Evolutionary conservation across 2,888 invertebrate genomes (phyloP).

Genomic region (Rhimphoctona megacephalus): DNA sequence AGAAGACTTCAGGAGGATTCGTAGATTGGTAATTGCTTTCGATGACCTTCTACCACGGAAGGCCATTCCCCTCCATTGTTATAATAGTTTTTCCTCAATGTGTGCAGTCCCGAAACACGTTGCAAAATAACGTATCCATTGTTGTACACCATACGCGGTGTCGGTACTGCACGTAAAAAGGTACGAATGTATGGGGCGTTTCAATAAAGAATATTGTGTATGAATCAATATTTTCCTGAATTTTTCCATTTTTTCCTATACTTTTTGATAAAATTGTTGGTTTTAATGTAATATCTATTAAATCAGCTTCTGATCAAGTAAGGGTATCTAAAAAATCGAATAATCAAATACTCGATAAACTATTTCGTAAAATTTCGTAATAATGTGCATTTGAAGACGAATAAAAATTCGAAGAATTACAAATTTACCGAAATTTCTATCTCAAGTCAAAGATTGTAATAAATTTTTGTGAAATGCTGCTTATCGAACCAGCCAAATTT

Average conservation of each 20-base stretch:
- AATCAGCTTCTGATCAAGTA: background rate
- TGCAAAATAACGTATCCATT: conserved; percentile 60
- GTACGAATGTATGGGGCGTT: background rate
- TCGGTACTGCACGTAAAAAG: conserved; percentile 37
- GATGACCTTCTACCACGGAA: conserved; percentile 61
- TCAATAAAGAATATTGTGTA: background rate
- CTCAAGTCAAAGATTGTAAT: background rate
- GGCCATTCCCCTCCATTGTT: conserved; percentile 65
- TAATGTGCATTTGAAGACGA: too few relatives aligned
- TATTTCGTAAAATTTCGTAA: too few relatives aligned
- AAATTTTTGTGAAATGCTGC: background rate
- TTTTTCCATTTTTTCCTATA: background rate
- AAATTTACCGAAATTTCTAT: background rate
- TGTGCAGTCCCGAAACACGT: conserved; percentile 40
- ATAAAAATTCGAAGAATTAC: background rate
- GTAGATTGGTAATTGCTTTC: conserved; percentile 39
- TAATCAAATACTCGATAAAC: too few relatives aligned
- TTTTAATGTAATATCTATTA: background rate
- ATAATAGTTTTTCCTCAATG: conserved; percentile 25
- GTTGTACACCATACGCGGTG: conserved; percentile 23
- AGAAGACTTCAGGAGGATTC: conserved; percentile 26
- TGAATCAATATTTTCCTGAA: too few relatives aligned
- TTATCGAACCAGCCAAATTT: background rate
- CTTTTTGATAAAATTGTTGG: background rate
- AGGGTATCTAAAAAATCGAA: too few relatives aligned